Conservation (phyloP, 2,113 vertebrate genomes). For the Salvelinus alpinus region DNA sequence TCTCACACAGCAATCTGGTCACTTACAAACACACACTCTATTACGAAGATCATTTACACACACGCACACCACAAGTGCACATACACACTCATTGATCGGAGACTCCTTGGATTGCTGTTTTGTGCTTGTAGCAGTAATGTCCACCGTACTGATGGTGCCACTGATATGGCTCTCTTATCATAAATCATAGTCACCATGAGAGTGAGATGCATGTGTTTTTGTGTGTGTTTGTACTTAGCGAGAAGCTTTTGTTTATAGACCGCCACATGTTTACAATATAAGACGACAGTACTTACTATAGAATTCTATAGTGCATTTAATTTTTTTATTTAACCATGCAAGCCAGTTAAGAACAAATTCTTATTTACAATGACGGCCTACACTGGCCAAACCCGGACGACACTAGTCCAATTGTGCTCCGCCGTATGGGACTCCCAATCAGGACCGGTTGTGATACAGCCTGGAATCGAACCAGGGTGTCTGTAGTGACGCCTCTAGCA, state of each 20-base stretch:
- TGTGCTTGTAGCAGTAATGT: neutral
- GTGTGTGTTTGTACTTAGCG: conserved; percentile 14
- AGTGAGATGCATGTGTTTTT: conserved; percentile 4
- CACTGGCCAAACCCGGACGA: too few species aligned
- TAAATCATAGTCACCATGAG: neutral
- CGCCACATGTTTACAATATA: too few species aligned
- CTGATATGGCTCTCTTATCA: neutral
- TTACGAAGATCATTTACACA: neutral
- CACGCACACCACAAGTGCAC: neutral
- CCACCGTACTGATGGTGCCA: neutral
- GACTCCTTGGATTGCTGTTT: conserved; percentile 2
- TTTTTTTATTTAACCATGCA: too few species aligned
- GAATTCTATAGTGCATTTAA: conserved; percentile 12
- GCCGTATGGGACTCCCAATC: too few species aligned
- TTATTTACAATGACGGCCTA: too few species aligned
- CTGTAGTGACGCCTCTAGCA: too few species aligned
- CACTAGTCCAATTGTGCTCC: too few species aligned
- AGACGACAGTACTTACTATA: too few species aligned
- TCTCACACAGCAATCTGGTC: conserved; percentile 37
- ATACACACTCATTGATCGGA: conserved; percentile 5
- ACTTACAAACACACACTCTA: conserved; percentile 49
- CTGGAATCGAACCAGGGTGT: too few species aligned
- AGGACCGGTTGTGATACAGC: too few species aligned
- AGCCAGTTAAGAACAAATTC: too few species aligned
- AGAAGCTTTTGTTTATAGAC: neutral